phyloP scores from a whole-genome alignment of 2,113 vertebrate species.

The Chroicocephalus ridibundus region DNA sequence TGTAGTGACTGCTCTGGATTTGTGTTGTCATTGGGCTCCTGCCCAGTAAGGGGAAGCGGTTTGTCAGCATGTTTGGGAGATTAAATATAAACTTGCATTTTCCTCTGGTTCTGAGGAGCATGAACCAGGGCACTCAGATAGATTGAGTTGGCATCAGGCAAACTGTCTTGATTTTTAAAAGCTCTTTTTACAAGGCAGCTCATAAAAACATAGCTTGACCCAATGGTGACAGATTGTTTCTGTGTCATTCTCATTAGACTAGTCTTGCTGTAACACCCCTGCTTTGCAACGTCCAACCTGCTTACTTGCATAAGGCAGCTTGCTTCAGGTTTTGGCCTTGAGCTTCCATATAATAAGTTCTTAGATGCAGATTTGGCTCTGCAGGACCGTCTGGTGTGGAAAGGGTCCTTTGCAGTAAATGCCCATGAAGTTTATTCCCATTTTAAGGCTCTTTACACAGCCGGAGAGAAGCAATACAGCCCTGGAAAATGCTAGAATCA shows the following conservation, averaged over 20 bases:
- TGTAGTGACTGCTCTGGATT: background rate
- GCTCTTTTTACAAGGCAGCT: background rate
- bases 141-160: background rate
- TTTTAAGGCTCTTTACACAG: background rate
- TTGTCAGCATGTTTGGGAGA: background rate
- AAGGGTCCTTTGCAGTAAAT: background rate
- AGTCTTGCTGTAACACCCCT: background rate
- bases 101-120: background rate
- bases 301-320: background rate
- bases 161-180: background rate
- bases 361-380: background rate
- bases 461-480: background rate
- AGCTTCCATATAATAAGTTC: background rate
- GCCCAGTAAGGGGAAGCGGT: background rate
- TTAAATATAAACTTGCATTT: background rate
- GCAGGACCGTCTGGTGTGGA: background rate
- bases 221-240: too few relatives aligned
- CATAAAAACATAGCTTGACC: background rate
- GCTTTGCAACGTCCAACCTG: background rate
- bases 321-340: background rate
- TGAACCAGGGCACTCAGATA: background rate
- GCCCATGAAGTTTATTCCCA: background rate
- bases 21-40: background rate
- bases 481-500: background rate
- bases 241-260: background rate